A percentile compares a stretch with the other conserved stretches of the same genome.
Evolutionary conservation across 2,888 invertebrate species (phyloP).

Genomic region (Catotricha subobsoleta): DNA sequence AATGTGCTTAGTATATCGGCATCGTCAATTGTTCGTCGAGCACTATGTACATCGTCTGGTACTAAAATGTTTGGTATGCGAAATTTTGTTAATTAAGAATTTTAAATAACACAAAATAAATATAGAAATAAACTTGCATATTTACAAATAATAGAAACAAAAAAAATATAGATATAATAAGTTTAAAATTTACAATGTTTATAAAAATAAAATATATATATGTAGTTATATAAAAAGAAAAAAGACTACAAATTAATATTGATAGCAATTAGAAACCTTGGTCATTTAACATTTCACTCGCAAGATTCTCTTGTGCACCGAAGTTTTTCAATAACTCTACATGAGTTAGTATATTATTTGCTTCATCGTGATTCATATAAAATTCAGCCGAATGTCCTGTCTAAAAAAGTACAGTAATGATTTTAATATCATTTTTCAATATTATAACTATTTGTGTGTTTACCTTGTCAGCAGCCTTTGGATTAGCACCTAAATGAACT

Average conservation of each 20-base stretch:
- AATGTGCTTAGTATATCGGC: slow-evolving; percentile 52
- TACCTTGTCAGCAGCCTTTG: slow-evolving; percentile 67
- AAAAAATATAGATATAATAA: not conserved
- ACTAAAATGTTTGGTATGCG: no score
- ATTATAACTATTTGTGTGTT: not conserved
- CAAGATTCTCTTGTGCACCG: slow-evolving; percentile 46
- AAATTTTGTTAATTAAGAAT: not conserved
- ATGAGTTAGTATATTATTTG: slow-evolving; percentile 46
- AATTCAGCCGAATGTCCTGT: slow-evolving; percentile 62
- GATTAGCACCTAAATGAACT: slow-evolving; percentile 70
- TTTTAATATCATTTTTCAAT: not conserved
- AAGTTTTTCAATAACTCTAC: slow-evolving; percentile 47
- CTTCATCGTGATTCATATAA: slow-evolving; percentile 41
- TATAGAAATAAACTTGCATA: not conserved
- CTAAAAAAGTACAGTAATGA: no score
- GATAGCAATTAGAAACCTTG: slow-evolving; percentile 42
- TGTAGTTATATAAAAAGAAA: not conserved
- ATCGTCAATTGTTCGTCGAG: slow-evolving; percentile 50
- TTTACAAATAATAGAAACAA: not conserved
- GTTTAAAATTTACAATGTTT: not conserved
- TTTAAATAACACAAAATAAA: not conserved
- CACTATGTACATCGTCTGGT: slow-evolving; percentile 54
- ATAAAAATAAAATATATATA: not conserved
- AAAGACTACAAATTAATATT: not conserved
- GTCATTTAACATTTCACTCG: slow-evolving; percentile 52